These are phyloP conservation scores for Artibeus lituratus DNA, from an alignment of 2,797 vertebrate species.

Conservation along the genomic window DNA sequence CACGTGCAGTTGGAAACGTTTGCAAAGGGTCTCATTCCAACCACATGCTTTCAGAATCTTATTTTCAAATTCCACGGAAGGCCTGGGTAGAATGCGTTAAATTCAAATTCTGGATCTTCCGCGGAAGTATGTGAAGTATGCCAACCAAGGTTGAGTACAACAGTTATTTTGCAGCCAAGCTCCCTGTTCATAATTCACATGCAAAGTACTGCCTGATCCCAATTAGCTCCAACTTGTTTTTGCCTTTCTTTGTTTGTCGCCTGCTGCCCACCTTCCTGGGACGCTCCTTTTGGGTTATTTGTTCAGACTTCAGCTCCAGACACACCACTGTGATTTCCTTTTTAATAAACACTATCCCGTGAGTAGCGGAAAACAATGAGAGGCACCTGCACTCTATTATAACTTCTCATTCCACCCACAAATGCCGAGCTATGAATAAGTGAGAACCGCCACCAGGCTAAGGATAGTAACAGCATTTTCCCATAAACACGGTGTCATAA, in stretches of 20 bases:
- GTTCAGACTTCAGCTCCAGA: constrained; percentile 68
- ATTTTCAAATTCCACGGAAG: not conserved
- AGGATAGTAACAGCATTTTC: constrained; percentile 65
- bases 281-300: constrained; percentile 72
- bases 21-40: not conserved
- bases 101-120: constrained; percentile 1
- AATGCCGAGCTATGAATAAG: constrained; percentile 55
- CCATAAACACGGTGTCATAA: constrained; percentile 36
- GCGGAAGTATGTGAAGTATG: not conserved
- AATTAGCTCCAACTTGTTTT: constrained; percentile 73
- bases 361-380: constrained; percentile 74
- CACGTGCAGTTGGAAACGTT: not conserved
- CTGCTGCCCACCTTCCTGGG: constrained; percentile 74
- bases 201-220: constrained; percentile 68
- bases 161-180: constrained; percentile 1
- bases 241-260: constrained; percentile 54
- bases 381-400: constrained; percentile 80
- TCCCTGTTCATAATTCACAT: constrained; percentile 47
- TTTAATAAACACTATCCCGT: constrained; percentile 78
- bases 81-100: not conserved
- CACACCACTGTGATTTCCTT: constrained; percentile 79
- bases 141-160: not conserved
- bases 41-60: not conserved
- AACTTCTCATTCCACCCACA: constrained; percentile 71
- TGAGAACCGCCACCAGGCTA: constrained; percentile 56